phyloP scores from a whole-genome alignment of 2,797 vertebrate species.

The Enteromius viviparus region DNA sequence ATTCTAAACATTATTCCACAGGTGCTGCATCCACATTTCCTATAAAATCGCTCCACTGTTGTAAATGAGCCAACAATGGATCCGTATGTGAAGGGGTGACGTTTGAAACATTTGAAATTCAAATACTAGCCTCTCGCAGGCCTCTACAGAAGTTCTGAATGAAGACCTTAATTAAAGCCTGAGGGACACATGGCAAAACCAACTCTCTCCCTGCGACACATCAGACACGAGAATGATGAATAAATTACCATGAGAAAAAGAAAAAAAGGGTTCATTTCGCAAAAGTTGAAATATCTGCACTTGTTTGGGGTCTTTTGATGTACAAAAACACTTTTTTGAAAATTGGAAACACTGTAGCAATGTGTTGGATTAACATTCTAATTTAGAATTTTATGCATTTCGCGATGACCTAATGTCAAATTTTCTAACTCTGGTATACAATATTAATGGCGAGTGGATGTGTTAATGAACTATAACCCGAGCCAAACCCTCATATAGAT shows the following conservation, averaged over 20 bases:
- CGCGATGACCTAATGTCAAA: neutral
- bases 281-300: neutral
- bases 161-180: constrained; percentile 57
- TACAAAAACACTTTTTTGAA: neutral
- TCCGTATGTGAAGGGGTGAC: neutral
- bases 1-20: constrained; percentile 21
- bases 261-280: constrained; percentile 27
- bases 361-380: constrained; percentile 3
- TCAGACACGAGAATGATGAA: constrained; percentile 45
- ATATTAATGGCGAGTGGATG: constrained; percentile 26
- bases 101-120: constrained; percentile 53
- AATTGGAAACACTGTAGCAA: neutral
- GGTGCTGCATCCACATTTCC: neutral
- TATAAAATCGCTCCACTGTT: neutral
- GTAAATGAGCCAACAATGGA: constrained; percentile 39
- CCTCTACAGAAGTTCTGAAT: constrained; percentile 46
- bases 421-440: neutral
- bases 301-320: constrained; percentile 23
- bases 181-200: constrained; percentile 47
- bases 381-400: neutral
- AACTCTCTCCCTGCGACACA: constrained; percentile 3
- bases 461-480: constrained; percentile 4
- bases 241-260: constrained; percentile 41
- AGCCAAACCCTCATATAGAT: constrained; percentile 16
- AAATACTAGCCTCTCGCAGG: constrained; percentile 44